Percentiles rank a stretch among this genome's conserved stretches.
Evolutionary conservation across 2,888 invertebrate species (phyloP).

Genomic region (Arge pagana): DNA sequence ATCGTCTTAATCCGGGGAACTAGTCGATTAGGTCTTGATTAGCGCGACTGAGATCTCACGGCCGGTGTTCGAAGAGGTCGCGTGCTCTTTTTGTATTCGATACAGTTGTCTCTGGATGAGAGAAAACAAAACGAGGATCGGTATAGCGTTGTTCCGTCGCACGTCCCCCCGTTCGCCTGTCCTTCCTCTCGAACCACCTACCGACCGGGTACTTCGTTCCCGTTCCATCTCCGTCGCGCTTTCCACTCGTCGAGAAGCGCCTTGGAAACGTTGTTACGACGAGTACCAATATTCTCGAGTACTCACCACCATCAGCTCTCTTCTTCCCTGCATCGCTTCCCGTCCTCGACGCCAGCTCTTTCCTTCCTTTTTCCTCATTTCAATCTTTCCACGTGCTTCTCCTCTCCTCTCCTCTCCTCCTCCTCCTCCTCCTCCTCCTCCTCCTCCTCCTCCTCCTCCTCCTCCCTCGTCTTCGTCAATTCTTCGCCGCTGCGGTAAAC

Average conservation of each 20-base stretch:
- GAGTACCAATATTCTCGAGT: slow-evolving; percentile 16
- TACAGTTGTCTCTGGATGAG: too few relatives aligned
- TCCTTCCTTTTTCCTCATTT: slow-evolving; percentile 19
- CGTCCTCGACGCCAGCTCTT: slow-evolving; percentile 22
- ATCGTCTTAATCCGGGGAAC: too few relatives aligned
- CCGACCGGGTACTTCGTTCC: neutral
- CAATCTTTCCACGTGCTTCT: slow-evolving; percentile 17
- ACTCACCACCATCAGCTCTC: too few relatives aligned
- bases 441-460: neutral
- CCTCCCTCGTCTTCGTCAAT: neutral
- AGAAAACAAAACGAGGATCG: too few relatives aligned
- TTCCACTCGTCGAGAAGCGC: slow-evolving; percentile 3
- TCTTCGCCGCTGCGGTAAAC: slow-evolving; percentile 1
- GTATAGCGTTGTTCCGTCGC: too few relatives aligned
- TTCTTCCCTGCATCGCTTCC: slow-evolving; percentile 20
- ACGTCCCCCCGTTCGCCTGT: too few relatives aligned
- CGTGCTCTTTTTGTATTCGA: too few relatives aligned
- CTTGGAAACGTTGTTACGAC: slow-evolving; percentile 16
- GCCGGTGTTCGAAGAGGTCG: too few relatives aligned
- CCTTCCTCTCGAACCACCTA: too few relatives aligned
- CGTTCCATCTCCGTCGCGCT: neutral
- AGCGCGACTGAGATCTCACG: too few relatives aligned
- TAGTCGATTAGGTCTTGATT: too few relatives aligned
- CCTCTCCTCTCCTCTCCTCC: neutral
- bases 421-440: slow-evolving; percentile 6